These are phyloP conservation scores for Fopius arisanus DNA, from an alignment of 1,140 invertebrate species.

Conservation along the genomic window DNA sequence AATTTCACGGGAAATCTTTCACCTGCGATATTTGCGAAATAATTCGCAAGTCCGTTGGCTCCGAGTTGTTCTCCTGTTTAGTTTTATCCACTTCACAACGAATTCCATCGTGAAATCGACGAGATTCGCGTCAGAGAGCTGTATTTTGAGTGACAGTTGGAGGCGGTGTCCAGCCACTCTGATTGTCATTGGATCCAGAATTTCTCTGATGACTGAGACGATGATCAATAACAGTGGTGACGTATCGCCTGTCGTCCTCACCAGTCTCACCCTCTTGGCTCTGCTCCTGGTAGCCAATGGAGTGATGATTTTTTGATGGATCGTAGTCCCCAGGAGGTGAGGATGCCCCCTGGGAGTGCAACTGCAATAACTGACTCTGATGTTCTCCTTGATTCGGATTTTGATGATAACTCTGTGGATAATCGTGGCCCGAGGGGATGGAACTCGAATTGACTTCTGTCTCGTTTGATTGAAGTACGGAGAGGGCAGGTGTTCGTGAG, in stretches of 20 bases:
- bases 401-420: constrained; percentile 46
- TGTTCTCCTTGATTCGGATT: constrained; percentile 27
- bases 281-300: constrained; percentile 47
- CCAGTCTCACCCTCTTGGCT: constrained; percentile 47
- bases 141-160: constrained; percentile 58
- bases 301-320: constrained; percentile 49
- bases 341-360: constrained; percentile 37
- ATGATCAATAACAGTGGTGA: constrained; percentile 48
- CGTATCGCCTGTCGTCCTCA: constrained; percentile 49
- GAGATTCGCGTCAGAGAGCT: constrained; percentile 49
- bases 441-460: neutral
- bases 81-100: neutral
- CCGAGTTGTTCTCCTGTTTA: neutral
- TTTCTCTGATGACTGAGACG: constrained; percentile 47
- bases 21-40: neutral
- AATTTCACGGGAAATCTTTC: neutral
- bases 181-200: constrained; percentile 40
- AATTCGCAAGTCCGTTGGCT: neutral
- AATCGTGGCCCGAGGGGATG: constrained; percentile 19
- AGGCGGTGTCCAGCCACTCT: constrained; percentile 52
- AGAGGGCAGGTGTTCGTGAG: constrained; percentile 29
- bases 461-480: constrained; percentile 31
- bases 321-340: constrained; percentile 47
- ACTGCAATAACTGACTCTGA: constrained; percentile 32
- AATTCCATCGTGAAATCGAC: neutral